A percentile compares a stretch with the other conserved stretches of the same genome.
phyloP scores from a whole-genome alignment of 2,113 vertebrate genomes.

The Microtus richardsoni region DNA sequence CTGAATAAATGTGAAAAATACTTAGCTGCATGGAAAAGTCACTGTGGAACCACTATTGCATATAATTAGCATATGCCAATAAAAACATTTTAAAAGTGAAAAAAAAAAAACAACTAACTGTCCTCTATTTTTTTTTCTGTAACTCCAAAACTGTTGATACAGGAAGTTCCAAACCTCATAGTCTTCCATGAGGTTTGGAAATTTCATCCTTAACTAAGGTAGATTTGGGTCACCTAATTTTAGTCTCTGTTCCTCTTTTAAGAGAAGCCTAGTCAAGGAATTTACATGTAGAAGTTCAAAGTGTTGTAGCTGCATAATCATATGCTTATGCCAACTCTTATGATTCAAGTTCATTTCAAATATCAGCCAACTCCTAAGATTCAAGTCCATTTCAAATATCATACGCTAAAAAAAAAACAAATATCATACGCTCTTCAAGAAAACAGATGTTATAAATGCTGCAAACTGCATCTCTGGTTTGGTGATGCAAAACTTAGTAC shows the following conservation, averaged over 20 bases:
- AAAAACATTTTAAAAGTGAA: background rate
- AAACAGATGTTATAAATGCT: constrained; percentile 34
- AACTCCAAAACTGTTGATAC: background rate
- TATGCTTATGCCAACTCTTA: constrained; percentile 8
- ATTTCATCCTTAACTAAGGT: background rate
- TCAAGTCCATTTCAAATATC: constrained; percentile 7
- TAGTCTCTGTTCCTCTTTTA: constrained; percentile 17
- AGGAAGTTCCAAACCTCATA: background rate
- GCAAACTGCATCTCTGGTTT: background rate
- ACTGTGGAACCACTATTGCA: background rate
- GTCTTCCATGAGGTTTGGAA: background rate
- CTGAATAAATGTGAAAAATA: constrained; percentile 24
- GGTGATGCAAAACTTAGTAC: constrained; percentile 23
- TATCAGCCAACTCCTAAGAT: constrained; percentile 40
- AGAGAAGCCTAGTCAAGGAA: background rate
- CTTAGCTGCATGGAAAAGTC: background rate
- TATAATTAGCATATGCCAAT: background rate
- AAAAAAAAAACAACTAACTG: background rate
- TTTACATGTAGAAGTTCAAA: constrained; percentile 34
- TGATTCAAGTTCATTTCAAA: constrained; percentile 14
- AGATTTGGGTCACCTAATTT: constrained; percentile 41
- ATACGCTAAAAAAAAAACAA: background rate
- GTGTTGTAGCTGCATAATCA: background rate
- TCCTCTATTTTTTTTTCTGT: background rate
- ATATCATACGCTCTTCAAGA: constrained; percentile 52